These are phyloP conservation scores for Lordiphosa stackelbergi DNA, from an alignment of 1,140 invertebrate genomes.

Conservation along the genomic window DNA sequence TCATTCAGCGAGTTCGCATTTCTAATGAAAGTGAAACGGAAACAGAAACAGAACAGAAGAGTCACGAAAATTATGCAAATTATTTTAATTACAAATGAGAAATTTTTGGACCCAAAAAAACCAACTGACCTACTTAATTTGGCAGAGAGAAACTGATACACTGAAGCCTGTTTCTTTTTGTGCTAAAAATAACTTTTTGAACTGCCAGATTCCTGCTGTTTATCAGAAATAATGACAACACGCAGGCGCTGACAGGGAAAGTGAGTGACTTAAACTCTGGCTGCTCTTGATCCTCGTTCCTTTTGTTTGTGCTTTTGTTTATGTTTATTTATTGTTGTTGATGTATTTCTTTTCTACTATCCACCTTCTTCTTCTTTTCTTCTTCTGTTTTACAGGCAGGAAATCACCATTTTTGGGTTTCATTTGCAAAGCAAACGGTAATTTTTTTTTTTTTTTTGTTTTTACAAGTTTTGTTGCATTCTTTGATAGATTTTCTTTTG, in stretches of 20 bases:
- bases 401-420: slow-evolving; percentile 77
- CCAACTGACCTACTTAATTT: slow-evolving; percentile 63
- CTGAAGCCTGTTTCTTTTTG: slow-evolving; percentile 38
- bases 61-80: slow-evolving; percentile 74
- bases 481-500: slow-evolving; percentile 11
- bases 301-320: neutral
- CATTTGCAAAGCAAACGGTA: slow-evolving; percentile 77
- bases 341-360: slow-evolving; percentile 58
- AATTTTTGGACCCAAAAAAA: slow-evolving; percentile 45
- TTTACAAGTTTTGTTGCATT: slow-evolving; percentile 23
- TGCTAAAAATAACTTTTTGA: slow-evolving; percentile 42
- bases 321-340: slow-evolving; percentile 10
- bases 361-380: slow-evolving; percentile 60
- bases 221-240: neutral
- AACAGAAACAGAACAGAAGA: slow-evolving; percentile 14
- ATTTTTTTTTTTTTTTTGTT: slow-evolving; percentile 43
- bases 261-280: too few species aligned
- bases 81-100: slow-evolving; percentile 75
- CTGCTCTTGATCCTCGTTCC: slow-evolving; percentile 2
- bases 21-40: slow-evolving; percentile 73
- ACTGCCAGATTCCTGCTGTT: slow-evolving; percentile 30
- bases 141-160: slow-evolving; percentile 57
- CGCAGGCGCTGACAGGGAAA: slow-evolving; percentile 36
- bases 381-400: slow-evolving; percentile 73
- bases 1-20: slow-evolving; percentile 25